phyloP scores from a whole-genome alignment of 1,140 invertebrate species.

The Leguminivora glycinivorella region DNA sequence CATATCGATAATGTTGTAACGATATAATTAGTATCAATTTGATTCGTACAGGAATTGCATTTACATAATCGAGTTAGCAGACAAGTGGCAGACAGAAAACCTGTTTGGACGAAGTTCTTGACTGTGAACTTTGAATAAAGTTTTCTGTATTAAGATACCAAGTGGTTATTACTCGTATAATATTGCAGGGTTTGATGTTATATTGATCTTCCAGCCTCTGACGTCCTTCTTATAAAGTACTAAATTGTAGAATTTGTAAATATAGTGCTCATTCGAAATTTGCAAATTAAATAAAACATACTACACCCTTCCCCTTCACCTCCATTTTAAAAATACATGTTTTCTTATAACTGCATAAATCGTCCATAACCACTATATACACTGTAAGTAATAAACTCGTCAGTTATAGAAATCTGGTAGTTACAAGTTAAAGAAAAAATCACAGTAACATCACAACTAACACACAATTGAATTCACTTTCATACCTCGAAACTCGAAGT shows the following conservation, averaged over 20 bases:
- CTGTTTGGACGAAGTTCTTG: not conserved
- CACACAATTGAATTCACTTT: conserved; percentile 19
- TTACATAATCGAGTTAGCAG: conserved; percentile 14
- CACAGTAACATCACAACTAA: not conserved
- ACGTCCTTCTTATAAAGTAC: too few relatives aligned
- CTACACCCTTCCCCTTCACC: not conserved
- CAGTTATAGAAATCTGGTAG: not conserved
- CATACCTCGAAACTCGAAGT: not conserved
- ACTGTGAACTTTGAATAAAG: not conserved
- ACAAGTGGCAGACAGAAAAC: not conserved
- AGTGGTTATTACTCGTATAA: too few relatives aligned
- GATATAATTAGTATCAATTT: not conserved
- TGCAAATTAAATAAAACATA: not conserved
- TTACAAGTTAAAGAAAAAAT: conserved; percentile 4
- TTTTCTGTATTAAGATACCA: not conserved
- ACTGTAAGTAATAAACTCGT: not conserved
- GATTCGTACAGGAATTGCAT: not conserved
- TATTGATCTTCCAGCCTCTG: too few relatives aligned
- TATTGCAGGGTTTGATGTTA: too few relatives aligned
- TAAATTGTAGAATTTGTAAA: too few relatives aligned
- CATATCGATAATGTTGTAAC: not conserved
- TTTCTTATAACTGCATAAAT: not conserved
- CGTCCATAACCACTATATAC: not conserved
- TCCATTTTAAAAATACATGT: not conserved
- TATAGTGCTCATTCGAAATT: too few relatives aligned